Conservation (phyloP, 2,888 invertebrate genomes). For the Stenoptilia bipunctidactyla region DNA sequence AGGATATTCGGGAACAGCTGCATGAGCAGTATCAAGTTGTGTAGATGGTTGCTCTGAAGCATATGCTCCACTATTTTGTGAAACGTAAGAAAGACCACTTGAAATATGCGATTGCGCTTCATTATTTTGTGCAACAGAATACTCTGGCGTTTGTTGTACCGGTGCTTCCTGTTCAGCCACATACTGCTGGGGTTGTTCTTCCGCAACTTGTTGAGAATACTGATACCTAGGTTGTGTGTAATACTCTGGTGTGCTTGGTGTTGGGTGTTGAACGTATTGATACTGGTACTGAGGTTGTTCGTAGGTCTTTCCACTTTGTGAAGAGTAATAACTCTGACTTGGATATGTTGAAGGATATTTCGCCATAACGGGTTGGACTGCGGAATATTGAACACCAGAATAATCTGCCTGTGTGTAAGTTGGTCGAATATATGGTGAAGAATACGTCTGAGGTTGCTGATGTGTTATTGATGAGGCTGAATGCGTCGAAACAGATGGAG, state of each 20-base stretch:
- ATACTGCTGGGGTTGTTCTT: constrained; percentile 17
- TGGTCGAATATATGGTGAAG: constrained; percentile 46
- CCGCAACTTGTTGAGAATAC: constrained; percentile 33
- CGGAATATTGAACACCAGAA: constrained; percentile 59
- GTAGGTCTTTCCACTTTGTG: background rate
- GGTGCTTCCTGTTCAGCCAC: constrained; percentile 19
- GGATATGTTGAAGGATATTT: constrained; percentile 46
- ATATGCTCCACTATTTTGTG: constrained; percentile 13
- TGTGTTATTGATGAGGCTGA: constrained; percentile 21
- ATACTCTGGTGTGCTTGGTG: constrained; percentile 30
- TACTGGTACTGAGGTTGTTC: constrained; percentile 45
- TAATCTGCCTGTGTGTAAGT: constrained; percentile 52
- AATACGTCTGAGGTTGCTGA: constrained; percentile 44
- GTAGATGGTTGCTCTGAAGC: constrained; percentile 16
- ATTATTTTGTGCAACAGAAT: constrained; percentile 24
- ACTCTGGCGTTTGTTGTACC: constrained; percentile 12
- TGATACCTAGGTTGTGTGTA: constrained; percentile 40
- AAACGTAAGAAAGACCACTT: constrained; percentile 5
- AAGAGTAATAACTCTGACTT: background rate
- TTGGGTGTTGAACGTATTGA: constrained; percentile 35
- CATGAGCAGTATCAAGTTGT: constrained; percentile 20
- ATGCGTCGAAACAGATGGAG: constrained; percentile 21
- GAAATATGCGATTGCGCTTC: constrained; percentile 21
- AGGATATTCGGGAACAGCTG: constrained; percentile 21
- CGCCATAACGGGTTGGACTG: constrained; percentile 62